Evolutionary conservation across 2,888 invertebrate genomes (phyloP), one percentile per base, ranked within the genome.

Genomic region (Spilosoma lubricipeda): DNA sequence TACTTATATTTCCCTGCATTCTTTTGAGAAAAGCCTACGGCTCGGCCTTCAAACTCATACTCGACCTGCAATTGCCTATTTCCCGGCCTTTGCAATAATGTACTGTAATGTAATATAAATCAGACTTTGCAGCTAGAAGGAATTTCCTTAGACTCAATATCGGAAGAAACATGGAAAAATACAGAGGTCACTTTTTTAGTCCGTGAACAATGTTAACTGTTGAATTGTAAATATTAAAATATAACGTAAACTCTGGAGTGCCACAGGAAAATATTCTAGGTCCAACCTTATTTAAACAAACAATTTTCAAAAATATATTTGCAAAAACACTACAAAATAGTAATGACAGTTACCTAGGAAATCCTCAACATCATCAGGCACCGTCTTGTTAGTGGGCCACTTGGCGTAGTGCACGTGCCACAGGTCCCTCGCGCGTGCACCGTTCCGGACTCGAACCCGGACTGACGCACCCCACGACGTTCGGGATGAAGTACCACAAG

Each of bases 361-460:
- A 85, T 97, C 97, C 39, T 96, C 95, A 7, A 96, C 96, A 71
- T 96, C 96, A 73, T 96, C 96, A 0, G 98, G 98, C 89, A 97
- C 97, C 11, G 97, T 96, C 79, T 66, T 72, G 74, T 96, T 96
- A 84, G 96, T 96, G 5, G 93, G 94, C 98, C 98, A 98, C 87
- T 97, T 97, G 48, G 97, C 96, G 92, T 97, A 98, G 89, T 98
- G 97, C 82, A 98, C 95, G 93, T 98, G 98, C 98, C 98, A 98
- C 78, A 98, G 94, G 97, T 94, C 75, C 75, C 88, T 85, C 71
- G 80, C 79, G 75, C 79, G 78, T 88, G 84, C 67, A 20, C 84
- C 80, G 45, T 71, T 64, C 36, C 91, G 89, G 87, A 94, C 85
- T 77, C 91, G 89, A 88, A 93, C 89, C 59, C 89, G 90, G 79